These are phyloP conservation scores for Dorcus parallelipipedus DNA, from an alignment of 2,888 invertebrate genomes.

Conservation along the genomic window DNA sequence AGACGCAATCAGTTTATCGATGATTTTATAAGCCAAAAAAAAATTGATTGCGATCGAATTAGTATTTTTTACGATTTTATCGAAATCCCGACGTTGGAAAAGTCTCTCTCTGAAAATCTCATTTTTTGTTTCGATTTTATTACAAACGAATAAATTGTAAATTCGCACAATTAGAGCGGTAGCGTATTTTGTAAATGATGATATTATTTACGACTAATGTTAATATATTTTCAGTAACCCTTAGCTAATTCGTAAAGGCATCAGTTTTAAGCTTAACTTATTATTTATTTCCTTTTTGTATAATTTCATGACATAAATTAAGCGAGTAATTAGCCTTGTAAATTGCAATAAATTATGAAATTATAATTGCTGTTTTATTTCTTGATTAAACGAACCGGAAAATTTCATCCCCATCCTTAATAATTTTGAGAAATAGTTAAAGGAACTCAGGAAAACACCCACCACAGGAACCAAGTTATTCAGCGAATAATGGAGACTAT, in stretches of 20 bases:
- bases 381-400: neutral
- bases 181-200: neutral
- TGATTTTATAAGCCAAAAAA: neutral
- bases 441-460: no score
- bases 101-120: neutral
- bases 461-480: no score
- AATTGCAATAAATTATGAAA: conserved; percentile 19
- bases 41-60: no score
- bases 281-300: conserved; percentile 4
- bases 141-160: neutral
- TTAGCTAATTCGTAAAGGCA: no score
- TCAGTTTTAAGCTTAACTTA: neutral
- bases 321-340: conserved; percentile 15
- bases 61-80: no score
- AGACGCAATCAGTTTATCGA: neutral
- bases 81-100: no score
- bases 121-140: neutral
- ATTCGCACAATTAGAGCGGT: neutral
- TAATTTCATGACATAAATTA: conserved; percentile 9
- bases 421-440: no score
- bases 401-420: no score
- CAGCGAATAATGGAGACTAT: no score
- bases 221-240: neutral
- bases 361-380: conserved; percentile 5
- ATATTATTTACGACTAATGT: neutral